Evolutionary conservation across 1,140 invertebrate species (phyloP), one percentile per base, ranked within the genome.

Genomic region (Bombus fervidus): DNA sequence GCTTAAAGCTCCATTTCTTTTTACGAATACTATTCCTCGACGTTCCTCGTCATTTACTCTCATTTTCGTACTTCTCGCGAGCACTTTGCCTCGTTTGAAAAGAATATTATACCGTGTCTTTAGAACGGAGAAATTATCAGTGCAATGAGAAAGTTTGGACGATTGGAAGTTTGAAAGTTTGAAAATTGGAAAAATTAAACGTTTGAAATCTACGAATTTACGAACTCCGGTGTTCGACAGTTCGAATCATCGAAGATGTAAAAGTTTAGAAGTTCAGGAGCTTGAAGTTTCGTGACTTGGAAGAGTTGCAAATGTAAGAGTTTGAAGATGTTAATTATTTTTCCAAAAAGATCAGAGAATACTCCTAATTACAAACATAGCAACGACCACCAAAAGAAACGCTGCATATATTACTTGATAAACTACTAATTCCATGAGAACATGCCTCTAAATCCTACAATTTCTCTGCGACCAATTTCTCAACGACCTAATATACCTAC

Each of bases 261-360:
- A 53, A 53, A 22, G 5, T 22, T 53, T 22, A 5, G 0, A 6
- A 22, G 47, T 2, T 22, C 5, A 4, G 18, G 22, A 53, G 18
- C 47, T 22, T 0, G 18, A 53, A 22, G 0, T 18, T 53, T 53
- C 0, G 6, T 8, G 1, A 22, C 18, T 8, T 22, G 47, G 47
- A 22, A 22, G 47, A 53, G 8, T 53, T 3, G 15, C 47, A 47
- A 18, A 47, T 1, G 18, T 8, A 22, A 22, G 47, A 53, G 18
- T 22, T 22, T 53, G 47, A 22, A 53, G 22, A 22, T 22, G 47
- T 22, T 0, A 53, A 53, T 53, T 22, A 53, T 0, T 3, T 2
- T 5, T 53, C 6, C 6, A 8, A 53, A 8, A 53, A 53, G 1
- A 53, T 53, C 1, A 53, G 8, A 53, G 47, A 53, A 22, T 53